A percentile compares a stretch with the other conserved stretches of the same genome.
phyloP scores from a whole-genome alignment of 2,113 vertebrate genomes.

The Clarias batrachus region DNA sequence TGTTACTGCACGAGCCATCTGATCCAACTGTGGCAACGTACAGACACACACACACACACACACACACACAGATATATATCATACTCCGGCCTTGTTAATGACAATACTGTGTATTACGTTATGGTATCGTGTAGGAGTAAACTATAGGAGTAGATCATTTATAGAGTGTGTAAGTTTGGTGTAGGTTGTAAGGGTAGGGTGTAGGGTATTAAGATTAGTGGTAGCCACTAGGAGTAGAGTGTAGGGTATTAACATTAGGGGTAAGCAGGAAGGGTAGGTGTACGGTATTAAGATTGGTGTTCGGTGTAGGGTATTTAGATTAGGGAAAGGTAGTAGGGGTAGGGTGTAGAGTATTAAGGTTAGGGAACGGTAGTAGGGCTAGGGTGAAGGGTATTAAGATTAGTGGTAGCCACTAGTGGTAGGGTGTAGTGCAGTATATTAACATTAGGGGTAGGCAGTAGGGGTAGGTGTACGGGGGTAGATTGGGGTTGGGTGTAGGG shows the following conservation, averaged over 20 bases:
- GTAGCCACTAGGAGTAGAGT: neutral
- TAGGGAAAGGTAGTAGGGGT: neutral
- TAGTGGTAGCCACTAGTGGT: neutral
- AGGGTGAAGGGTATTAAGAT: neutral
- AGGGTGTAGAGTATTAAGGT: neutral
- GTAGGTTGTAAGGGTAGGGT: neutral
- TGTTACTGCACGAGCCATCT: constrained; percentile 60
- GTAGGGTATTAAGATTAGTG: neutral
- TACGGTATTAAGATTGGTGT: neutral
- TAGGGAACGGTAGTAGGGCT: neutral
- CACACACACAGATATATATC: neutral
- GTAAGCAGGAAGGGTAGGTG: neutral
- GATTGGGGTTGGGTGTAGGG: no score
- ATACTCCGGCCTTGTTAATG: neutral
- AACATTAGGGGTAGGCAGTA: neutral
- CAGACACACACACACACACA: neutral
- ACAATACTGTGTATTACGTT: neutral
- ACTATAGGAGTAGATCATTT: neutral
- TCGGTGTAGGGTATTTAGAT: neutral
- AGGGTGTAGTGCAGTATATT: neutral
- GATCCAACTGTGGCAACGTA: constrained; percentile 48
- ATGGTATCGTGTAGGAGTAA: neutral
- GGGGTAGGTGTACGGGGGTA: neutral
- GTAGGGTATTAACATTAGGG: neutral
- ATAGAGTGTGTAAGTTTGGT: neutral